Conservation (phyloP, 2,797 vertebrate species). For the Clamator glandarius region DNA sequence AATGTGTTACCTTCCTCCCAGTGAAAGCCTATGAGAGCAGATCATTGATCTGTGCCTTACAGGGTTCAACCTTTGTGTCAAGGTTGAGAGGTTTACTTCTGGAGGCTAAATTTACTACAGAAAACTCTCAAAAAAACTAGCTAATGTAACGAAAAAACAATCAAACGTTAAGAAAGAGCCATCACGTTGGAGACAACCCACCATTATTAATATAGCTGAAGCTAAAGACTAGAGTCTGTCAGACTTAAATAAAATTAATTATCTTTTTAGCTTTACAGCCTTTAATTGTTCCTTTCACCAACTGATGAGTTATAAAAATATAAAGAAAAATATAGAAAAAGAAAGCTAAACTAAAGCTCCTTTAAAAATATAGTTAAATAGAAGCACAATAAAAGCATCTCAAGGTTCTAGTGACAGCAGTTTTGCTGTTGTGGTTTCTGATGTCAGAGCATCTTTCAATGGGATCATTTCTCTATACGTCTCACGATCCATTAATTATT, state of each 20-base stretch:
- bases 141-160: constrained; percentile 26
- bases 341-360: not conserved
- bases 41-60: not conserved
- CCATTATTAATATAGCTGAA: constrained; percentile 24
- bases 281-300: constrained; percentile 26
- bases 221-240: not conserved
- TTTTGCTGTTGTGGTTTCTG: constrained; percentile 27
- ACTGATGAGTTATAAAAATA: not conserved
- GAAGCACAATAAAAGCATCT: not conserved
- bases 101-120: not conserved
- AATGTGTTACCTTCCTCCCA: not conserved
- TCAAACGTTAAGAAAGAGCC: not conserved
- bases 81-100: constrained; percentile 2
- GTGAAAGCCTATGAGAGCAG: not conserved
- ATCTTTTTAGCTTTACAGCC: not conserved
- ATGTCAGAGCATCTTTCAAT: constrained; percentile 5
- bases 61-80: not conserved
- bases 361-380: not conserved
- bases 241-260: constrained; percentile 15
- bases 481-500: constrained; percentile 1
- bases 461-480: constrained; percentile 26
- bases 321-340: not conserved
- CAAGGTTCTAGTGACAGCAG: not conserved
- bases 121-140: not conserved
- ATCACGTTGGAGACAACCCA: not conserved